Evolutionary conservation across 2,888 invertebrate genomes (phyloP), one percentile per base, ranked within the genome.

Genomic region (Drosophila merina): DNA sequence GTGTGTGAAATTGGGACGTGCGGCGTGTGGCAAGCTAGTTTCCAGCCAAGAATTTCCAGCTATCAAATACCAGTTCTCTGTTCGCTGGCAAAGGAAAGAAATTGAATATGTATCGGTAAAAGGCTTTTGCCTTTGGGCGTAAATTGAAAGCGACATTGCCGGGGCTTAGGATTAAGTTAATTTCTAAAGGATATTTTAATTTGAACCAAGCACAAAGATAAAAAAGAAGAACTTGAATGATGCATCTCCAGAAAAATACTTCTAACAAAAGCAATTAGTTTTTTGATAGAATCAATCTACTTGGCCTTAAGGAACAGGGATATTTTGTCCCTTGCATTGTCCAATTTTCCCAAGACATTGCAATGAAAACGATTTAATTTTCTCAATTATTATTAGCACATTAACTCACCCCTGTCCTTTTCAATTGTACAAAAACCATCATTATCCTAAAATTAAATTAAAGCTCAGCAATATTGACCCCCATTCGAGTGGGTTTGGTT

Each of bases 1-100:
- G 50, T 63, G 50, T 63, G 63, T 12, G 59, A 33, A 33, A n/a
- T n/a, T 31, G 26, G 31, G 31, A 52, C 57, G 56, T 31, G 26
- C 42, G 31, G 40, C 57, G 56, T 59, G 58, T 36, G 59, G 45
- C 33, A 45, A 56, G 45, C 36, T 12, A 12, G 20, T 30, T 2
- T 30, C 10, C 5, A 36, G 45, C 33, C 12, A 8, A 14, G 26
- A 7, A 40, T 9, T 14, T 14, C 14, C 14, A 14, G 6, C 30
- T 45, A 57, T 36, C 36, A 36, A 44, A 31, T 47, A 26, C 26
- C 59, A 40, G 25, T 38, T 47, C 36, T 33, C 30, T 31, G 28
- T 38, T 47, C 33, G 28, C 30, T 31, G 28, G 20, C 12, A 36
- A 38, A 26, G 6, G 58, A 36, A 31, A 58, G 20, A 42, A 42